Conservation (phyloP, 2,113 vertebrate species). For the Calidris pygmaea region DNA sequence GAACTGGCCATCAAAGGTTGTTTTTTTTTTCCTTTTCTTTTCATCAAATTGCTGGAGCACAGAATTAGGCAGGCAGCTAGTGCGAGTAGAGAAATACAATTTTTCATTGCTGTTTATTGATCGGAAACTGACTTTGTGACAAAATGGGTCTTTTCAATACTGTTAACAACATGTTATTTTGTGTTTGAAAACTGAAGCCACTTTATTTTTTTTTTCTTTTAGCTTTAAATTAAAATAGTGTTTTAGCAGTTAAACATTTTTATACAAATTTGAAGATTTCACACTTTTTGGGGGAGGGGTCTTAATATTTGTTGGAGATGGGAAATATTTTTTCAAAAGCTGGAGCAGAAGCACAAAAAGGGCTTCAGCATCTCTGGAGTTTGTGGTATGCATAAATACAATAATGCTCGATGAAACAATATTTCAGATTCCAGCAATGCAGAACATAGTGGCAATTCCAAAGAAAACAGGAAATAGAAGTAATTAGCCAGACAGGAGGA, state of each 20-base stretch:
- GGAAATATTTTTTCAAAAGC: background rate
- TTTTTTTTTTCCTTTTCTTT: background rate
- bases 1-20: background rate
- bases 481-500: constrained; percentile 24
- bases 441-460: constrained; percentile 31
- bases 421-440: constrained; percentile 55
- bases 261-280: background rate
- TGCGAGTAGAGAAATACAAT: background rate
- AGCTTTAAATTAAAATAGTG: background rate
- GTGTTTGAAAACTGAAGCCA: background rate
- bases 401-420: constrained; percentile 33
- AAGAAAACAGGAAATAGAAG: constrained; percentile 63
- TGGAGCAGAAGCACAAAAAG: background rate
- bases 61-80: background rate
- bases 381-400: constrained; percentile 54
- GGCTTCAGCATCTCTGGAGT: constrained; percentile 21
- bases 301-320: background rate
- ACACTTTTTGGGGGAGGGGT: rapidly evolving
- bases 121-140: background rate
- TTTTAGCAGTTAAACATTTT: background rate
- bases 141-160: background rate
- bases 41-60: background rate
- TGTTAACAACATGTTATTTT: background rate
- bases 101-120: background rate
- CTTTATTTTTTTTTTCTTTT: background rate